A percentile compares a stretch with the other conserved stretches of the same genome.
These are phyloP conservation scores for Morbakka virulenta DNA, from an alignment of 30 jellyfish, hydroid and myxozoan genomes.

Conservation along the genomic window DNA sequence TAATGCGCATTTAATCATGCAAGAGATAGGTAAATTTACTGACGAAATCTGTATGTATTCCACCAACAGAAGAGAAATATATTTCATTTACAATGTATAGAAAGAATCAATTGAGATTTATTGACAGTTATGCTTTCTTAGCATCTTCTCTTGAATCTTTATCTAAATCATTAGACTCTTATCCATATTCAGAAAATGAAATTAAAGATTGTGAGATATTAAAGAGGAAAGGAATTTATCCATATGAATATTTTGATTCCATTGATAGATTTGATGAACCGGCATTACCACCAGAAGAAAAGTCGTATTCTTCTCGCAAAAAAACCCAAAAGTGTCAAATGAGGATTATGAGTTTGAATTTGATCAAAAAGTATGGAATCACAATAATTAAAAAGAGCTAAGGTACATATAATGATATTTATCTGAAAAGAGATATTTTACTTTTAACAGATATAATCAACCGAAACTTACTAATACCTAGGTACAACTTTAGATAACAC, in stretches of 20 bases:
- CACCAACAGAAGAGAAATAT: constrained; percentile 19
- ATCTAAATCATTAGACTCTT: neutral
- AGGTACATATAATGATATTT: constrained; percentile 31
- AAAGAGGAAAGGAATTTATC: constrained; percentile 66
- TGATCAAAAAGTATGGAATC: constrained; percentile 15
- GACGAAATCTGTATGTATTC: constrained; percentile 11
- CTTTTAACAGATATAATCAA: constrained; percentile 47
- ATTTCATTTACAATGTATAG: constrained; percentile 25
- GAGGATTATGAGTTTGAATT: constrained; percentile 28
- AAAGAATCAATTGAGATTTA: constrained; percentile 21
- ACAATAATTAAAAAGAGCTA: neutral
- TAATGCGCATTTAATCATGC: constrained; percentile 53
- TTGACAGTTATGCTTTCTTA: constrained; percentile 27
- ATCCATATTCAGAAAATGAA: neutral
- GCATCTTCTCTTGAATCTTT: constrained; percentile 27
- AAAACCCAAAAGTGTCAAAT: neutral
- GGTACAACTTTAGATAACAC: too few species aligned
- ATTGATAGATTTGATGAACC: constrained; percentile 14
- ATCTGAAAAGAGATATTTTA: constrained; percentile 13
- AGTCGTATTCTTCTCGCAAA: neutral
- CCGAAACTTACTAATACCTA: too few species aligned
- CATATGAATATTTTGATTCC: constrained; percentile 53
- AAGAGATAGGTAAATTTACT: constrained; percentile 27
- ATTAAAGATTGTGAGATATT: constrained; percentile 3
- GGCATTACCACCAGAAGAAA: constrained; percentile 35